These are phyloP conservation scores for Uropsilus gracilis DNA, from an alignment of 2,113 vertebrate genomes.

Conservation along the genomic window DNA sequence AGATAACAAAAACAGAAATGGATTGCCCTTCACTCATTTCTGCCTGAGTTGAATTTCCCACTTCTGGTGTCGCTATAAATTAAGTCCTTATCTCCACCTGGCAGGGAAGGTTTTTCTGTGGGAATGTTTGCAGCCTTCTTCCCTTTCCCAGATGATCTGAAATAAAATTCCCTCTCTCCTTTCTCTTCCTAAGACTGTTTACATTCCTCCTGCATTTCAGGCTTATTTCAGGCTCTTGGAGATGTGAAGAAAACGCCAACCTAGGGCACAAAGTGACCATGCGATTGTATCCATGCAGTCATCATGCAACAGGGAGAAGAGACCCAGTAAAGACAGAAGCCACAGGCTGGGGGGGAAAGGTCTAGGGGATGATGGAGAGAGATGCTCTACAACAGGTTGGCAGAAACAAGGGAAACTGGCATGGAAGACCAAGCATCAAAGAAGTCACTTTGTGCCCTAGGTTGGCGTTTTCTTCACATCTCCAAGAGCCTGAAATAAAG, in stretches of 20 bases:
- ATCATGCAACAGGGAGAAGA: background rate
- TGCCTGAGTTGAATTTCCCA: background rate
- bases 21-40: background rate
- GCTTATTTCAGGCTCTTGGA: background rate
- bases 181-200: background rate
- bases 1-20: background rate
- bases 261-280: fast-evolving
- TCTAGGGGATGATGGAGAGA: background rate
- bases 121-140: background rate
- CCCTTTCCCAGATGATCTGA: background rate
- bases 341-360: background rate
- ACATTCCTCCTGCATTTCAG: conserved; percentile 29
- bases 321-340: background rate
- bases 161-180: background rate
- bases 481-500: background rate
- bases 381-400: background rate
- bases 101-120: background rate
- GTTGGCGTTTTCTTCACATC: background rate
- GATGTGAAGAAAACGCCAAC: background rate
- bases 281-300: background rate
- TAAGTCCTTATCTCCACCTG: background rate
- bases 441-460: fast-evolving
- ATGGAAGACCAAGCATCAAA: background rate
- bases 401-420: background rate
- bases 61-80: background rate